Conservation (phyloP, 2,113 vertebrate genomes). For the Myanophis thanlyinensis region DNA sequence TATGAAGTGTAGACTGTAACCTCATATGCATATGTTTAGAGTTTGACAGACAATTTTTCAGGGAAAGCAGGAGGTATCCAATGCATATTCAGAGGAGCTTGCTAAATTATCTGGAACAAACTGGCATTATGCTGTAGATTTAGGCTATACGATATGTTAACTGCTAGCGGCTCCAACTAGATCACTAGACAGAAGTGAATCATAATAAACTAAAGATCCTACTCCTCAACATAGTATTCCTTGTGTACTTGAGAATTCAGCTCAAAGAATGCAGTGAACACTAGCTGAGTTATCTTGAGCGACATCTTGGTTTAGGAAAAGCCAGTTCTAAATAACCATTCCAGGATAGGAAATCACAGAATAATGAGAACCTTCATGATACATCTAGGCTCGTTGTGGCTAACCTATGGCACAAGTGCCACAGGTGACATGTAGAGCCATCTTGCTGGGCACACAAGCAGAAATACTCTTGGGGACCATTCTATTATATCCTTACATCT, state of each 20-base stretch:
- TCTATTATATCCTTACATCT: background rate
- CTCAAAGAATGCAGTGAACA: background rate
- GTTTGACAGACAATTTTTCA: slow-evolving; percentile 5
- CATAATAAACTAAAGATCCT: background rate
- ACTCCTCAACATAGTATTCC: background rate
- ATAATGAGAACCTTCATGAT: background rate
- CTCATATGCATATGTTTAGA: slow-evolving; percentile 30
- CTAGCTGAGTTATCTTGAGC: background rate
- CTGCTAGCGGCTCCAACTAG: background rate
- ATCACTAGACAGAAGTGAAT: background rate
- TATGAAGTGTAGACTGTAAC: background rate
- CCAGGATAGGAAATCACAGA: background rate
- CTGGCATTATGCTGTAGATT: slow-evolving; percentile 1
- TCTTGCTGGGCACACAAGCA: no score
- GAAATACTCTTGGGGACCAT: background rate
- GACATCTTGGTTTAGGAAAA: background rate
- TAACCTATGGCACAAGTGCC: no score
- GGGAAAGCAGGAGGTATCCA: slow-evolving; percentile 10
- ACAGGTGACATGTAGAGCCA: no score
- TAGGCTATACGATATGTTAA: slow-evolving; percentile 24
- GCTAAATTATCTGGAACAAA: slow-evolving; percentile 40
- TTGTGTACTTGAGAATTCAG: background rate
- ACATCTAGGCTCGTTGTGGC: no score
- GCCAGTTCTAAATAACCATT: background rate
- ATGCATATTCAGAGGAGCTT: slow-evolving; percentile 21